Evolutionary conservation across 2,113 vertebrate genomes (phyloP), one percentile per base, ranked within the genome.

Genomic region (Cricetomys ansorgei): DNA sequence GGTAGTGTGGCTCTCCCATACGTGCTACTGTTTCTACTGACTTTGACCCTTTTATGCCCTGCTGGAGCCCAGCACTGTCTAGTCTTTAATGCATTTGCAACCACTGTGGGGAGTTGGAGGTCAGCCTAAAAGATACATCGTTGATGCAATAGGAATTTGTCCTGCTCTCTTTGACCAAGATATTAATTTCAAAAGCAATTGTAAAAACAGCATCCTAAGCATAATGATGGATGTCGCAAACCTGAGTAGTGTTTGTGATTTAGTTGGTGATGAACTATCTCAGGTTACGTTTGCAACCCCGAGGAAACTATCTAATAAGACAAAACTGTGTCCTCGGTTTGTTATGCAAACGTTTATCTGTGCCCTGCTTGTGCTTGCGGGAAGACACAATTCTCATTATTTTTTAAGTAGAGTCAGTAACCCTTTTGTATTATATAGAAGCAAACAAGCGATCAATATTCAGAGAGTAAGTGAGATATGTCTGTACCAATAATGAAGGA

Each of bases 381-480:
- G 87, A 95, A 96, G 50, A 80, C 92, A 92, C 48, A 87, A n/a
- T 87, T 96, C 96, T 96, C 95, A 97, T 97, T 94, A 94, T 73
- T 94, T 96, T 96, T 97, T 81, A 93, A 98, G 91, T 86, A 83
- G 83, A 94, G 91, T 96, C 92, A 89, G 89, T 92, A 93, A 93
- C 83, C 64, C 70, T 96, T 95, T 93, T 93, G 77, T 77, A 97
- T 96, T 96, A 96, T 97, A 83, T 92, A 96, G 91, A 94, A 83
- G 70, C 19, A 95, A 92, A 45, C 87, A 87, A 93, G 81, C 86
- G 70, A 92, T 96, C 89, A 83, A 85, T 85, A 97, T 80, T 83
- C 91, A 69, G 43, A 93, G 50, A 95, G 43, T 79, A 94, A 87
- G 40, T 87, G 86, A 73, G 96, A 8, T 94, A 75, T 91, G 67